Evolutionary conservation across 1,140 invertebrate species (phyloP).

Genomic region (Melitaea cinxia): DNA sequence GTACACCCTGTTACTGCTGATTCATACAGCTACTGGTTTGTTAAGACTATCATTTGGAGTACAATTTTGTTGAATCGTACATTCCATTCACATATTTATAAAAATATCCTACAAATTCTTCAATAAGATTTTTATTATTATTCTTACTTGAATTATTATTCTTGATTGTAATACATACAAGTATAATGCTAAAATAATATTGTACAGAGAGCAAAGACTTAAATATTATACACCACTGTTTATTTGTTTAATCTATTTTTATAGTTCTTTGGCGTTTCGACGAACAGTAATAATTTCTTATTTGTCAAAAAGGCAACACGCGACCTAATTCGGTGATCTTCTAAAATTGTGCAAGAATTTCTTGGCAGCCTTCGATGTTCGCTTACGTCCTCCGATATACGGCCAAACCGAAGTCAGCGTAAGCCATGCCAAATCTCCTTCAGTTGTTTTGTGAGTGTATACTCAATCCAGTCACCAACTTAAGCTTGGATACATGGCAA

Average conservation of each 20-base stretch:
- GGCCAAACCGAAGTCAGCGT: conserved; percentile 62
- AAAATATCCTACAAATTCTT: too few relatives aligned
- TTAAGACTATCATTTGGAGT: too few relatives aligned
- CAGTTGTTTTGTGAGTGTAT: conserved; percentile 63
- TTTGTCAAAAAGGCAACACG: conserved; percentile 24
- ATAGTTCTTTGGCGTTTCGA: neutral
- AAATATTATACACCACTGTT: too few relatives aligned
- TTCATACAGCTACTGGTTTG: neutral
- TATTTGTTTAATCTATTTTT: too few relatives aligned
- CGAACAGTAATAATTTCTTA: conserved; percentile 22
- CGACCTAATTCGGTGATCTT: conserved; percentile 29
- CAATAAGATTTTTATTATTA: too few relatives aligned
- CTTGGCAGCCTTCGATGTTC: conserved; percentile 59
- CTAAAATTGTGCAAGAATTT: conserved; percentile 42
- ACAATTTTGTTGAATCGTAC: too few relatives aligned
- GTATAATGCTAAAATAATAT: too few relatives aligned
- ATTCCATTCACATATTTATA: too few relatives aligned
- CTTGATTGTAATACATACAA: too few relatives aligned
- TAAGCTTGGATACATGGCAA: conserved; percentile 41
- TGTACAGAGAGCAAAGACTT: too few relatives aligned
- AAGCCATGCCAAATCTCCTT: conserved; percentile 69
- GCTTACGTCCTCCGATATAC: conserved; percentile 42
- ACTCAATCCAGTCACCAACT: conserved; percentile 45
- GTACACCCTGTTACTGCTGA: neutral
- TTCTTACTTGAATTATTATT: too few relatives aligned